Base-by-base conservation (phyloP, 2,797 vertebrate genomes). In the Pogonophryne albipinna region DNA sequence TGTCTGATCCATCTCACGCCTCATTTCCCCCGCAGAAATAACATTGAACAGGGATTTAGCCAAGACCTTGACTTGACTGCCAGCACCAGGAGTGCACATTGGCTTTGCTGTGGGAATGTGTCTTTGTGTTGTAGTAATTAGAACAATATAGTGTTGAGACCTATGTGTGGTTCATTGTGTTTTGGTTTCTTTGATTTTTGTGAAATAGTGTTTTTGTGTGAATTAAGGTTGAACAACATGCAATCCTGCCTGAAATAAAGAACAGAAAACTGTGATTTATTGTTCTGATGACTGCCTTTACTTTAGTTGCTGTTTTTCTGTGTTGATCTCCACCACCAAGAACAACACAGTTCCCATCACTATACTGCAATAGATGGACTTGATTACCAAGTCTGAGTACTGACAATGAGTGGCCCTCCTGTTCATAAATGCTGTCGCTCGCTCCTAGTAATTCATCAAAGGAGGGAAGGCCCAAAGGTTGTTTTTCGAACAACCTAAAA, bases 41-140 rank as follows among this genome's bases (percentile, higher is more conserved):
- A 91, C 89, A 90, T 75, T 91, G 82, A 91, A 78, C 80, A 74
- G 46, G 83, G 89, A 89, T 88, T 93, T 93, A 89, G 90, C 84
- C 46, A 68, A 77, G 83, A 90, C 91, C 87, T 93, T 82, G 75
- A 91, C 87, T 61, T 78, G 88, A 92, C 91, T 84, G 86, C 77
- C 83, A 78, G 78, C 23, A 23, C 23, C 23, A 59, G 19, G 77
- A 67, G 79, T 79, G 87, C 44, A 46, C 78, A 76, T 76, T 56
- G 80, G 75, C 67, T 85, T 63, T 56, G 73, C 15, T 13, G 58
- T 12, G 71, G 16, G 34, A 34, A 44, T 68, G 71, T 60, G 69
- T 38, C 45, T 70, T 19, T 5, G 6, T 23, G 17, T 20, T 55
- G 58, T 57, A 71, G 66, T 52, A 45, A 44, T 45, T 6, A 49